Percentiles rank a stretch among this genome's conserved stretches.
These are phyloP conservation scores for Acrocephalus scirpaceus DNA, from an alignment of 2,797 vertebrate genomes.

Conservation along the genomic window DNA sequence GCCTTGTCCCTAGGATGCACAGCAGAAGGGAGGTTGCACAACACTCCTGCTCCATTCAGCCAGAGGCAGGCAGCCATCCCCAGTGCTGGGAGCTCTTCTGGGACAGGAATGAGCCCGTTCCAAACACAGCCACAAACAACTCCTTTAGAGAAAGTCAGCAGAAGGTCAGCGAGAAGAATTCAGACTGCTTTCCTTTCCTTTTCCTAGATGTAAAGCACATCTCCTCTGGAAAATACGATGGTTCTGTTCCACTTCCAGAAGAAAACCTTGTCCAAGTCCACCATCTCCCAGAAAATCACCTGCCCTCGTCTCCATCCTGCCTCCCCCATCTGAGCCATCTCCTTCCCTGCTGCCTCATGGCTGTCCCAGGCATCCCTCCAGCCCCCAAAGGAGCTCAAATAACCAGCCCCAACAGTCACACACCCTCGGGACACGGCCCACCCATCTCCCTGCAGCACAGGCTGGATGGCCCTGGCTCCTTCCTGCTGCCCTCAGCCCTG, in stretches of 20 bases:
- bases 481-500: not conserved
- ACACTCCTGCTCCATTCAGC: rapidly evolving
- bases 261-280: not conserved
- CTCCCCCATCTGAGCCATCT: not conserved
- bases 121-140: not conserved
- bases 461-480: not conserved
- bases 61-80: not conserved
- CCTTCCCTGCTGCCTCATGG: not conserved
- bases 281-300: not conserved
- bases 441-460: not conserved
- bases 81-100: not conserved
- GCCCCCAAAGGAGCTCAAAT: not conserved
- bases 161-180: not conserved
- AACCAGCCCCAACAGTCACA: rapidly evolving
- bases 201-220: not conserved
- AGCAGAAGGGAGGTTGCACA: not conserved
- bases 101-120: not conserved
- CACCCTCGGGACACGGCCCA: rapidly evolving
- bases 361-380: not conserved
- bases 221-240: not conserved
- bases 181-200: not conserved
- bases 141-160: not conserved
- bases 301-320: not conserved
- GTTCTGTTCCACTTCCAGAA: not conserved
- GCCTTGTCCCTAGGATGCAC: not conserved